Evolutionary conservation across 1,140 invertebrate species (phyloP).

Genomic region (Drosophila malerkotliana): DNA sequence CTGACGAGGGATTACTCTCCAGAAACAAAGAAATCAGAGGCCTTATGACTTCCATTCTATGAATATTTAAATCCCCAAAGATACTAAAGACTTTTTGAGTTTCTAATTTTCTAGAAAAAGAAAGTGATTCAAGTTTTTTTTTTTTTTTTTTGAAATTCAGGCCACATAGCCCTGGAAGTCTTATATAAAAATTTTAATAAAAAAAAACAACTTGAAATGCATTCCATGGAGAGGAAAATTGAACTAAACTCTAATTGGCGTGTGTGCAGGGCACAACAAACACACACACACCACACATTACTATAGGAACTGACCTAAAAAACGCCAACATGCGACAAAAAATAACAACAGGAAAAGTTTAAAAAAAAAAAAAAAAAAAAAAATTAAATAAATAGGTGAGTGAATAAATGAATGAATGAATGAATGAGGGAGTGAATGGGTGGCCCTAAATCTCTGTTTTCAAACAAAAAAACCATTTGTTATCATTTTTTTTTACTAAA

Average conservation of each 20-base stretch:
- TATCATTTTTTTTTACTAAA: conserved; percentile 18
- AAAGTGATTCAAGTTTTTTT: conserved; percentile 7
- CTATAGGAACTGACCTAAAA: conserved; percentile 60
- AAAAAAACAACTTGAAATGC: conserved; percentile 12
- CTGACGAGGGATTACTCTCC: background rate
- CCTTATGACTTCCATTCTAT: conserved; percentile 21
- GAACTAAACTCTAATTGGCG: conserved; percentile 42
- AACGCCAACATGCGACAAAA: conserved; percentile 71
- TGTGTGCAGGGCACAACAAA: conserved; percentile 37
- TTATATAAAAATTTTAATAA: background rate
- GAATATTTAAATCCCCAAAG: conserved; percentile 16
- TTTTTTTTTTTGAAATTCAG: conserved; percentile 14
- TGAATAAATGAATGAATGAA: conserved; percentile 64
- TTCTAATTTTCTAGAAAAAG: conserved; percentile 16
- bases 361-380: conserved; percentile 45
- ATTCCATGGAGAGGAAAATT: conserved; percentile 18
- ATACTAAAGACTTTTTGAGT: background rate
- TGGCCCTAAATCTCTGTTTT: conserved; percentile 12
- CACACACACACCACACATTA: conserved; percentile 6
- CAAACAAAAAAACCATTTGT: conserved; percentile 22
- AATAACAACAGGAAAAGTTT: conserved; percentile 44
- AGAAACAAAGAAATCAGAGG: conserved; percentile 17
- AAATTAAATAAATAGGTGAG: conserved; percentile 81
- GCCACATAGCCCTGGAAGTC: background rate
- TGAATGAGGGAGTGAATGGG: conserved; percentile 44